Conservation (phyloP, 1,140 invertebrate genomes). For the Leucophenga varia region DNA sequence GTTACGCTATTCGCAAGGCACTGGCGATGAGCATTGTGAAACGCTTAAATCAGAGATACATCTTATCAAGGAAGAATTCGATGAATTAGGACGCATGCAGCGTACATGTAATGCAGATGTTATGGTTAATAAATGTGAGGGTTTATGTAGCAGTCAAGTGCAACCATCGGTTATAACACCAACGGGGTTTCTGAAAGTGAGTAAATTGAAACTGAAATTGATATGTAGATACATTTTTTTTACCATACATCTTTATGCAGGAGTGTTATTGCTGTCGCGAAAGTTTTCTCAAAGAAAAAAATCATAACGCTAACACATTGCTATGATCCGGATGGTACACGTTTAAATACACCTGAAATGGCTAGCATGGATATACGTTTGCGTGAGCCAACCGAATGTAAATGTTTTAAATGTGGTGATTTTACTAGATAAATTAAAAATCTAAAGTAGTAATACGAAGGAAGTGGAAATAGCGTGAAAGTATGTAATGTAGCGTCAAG, state of each 20-base stretch:
- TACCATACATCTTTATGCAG: constrained; percentile 58
- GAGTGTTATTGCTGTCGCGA: constrained; percentile 91
- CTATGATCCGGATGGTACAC: constrained; percentile 81
- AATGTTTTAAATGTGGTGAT: constrained; percentile 85
- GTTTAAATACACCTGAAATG: constrained; percentile 64
- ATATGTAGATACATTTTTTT: too few species aligned
- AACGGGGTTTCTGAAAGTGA: constrained; percentile 86
- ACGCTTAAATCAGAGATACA: constrained; percentile 78
- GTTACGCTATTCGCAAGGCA: constrained; percentile 46
- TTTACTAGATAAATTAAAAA: too few species aligned
- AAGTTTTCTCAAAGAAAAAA: constrained; percentile 76
- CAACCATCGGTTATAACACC: constrained; percentile 84
- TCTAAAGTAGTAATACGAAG: too few species aligned
- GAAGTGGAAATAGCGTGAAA: too few species aligned
- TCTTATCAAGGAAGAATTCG: constrained; percentile 84
- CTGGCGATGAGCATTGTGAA: constrained; percentile 69
- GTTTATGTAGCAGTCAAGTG: constrained; percentile 85
- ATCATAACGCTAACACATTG: constrained; percentile 80
- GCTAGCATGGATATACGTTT: constrained; percentile 79
- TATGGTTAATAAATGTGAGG: constrained; percentile 85
- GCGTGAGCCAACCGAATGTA: constrained; percentile 83
- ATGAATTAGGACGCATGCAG: constrained; percentile 75
- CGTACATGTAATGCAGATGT: constrained; percentile 86
- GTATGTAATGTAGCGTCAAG: too few species aligned
- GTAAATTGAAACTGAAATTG: too few species aligned